These are phyloP conservation scores for Equus quagga DNA, from an alignment of 2,113 vertebrate species.

Conservation along the genomic window DNA sequence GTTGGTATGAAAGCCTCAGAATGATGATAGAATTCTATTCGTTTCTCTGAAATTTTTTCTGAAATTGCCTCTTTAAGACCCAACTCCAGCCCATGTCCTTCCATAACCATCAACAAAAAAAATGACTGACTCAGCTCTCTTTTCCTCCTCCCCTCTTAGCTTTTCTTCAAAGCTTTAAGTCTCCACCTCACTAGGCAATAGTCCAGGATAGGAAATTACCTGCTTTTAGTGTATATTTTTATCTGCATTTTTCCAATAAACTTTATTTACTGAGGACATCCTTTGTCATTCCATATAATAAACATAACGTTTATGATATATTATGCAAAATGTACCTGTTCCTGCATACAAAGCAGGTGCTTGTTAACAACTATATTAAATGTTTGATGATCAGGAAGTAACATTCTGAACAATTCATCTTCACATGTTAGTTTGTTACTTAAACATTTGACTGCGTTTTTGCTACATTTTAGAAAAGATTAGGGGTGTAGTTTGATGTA, in stretches of 20 bases:
- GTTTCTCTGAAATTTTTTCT: not conserved
- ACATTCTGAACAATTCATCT: slow-evolving; percentile 34
- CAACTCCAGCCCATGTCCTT: not conserved
- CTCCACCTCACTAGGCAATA: not conserved
- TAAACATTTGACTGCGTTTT: not conserved
- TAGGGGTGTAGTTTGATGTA: not conserved
- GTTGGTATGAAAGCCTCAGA: not conserved
- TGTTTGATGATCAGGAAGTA: not conserved
- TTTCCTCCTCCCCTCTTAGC: not conserved
- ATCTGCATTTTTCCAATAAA: not conserved
- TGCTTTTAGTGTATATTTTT: not conserved
- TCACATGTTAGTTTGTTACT: not conserved
- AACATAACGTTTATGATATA: not conserved
- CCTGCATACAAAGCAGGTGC: not conserved
- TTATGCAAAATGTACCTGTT: not conserved
- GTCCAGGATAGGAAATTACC: not conserved
- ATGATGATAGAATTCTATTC: not conserved
- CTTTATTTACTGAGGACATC: not conserved
- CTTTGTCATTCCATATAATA: not conserved
- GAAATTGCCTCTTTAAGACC: not conserved
- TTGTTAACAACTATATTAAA: not conserved
- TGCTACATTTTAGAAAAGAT: slow-evolving; percentile 6
- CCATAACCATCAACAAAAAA: not conserved
- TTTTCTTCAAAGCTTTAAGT: not conserved
- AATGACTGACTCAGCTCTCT: not conserved